A percentile compares a stretch with the other conserved stretches of the same genome.
phyloP scores from a whole-genome alignment of 2,797 vertebrate genomes.

The Sebastes oblongus region DNA sequence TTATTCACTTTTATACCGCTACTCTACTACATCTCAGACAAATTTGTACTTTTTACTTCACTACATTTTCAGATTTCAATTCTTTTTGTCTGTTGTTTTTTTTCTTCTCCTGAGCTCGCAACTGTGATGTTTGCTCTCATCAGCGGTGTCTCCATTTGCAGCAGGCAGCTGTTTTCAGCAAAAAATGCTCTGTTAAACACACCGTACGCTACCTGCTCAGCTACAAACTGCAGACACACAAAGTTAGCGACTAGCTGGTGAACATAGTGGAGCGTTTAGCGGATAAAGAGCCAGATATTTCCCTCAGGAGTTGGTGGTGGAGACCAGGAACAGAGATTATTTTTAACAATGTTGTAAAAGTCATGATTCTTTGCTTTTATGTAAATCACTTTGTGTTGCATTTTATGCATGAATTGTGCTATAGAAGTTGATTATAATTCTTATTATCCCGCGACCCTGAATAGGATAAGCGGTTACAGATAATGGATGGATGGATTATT shows the following conservation, averaged over 20 bases:
- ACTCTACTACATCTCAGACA: neutral
- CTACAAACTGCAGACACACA: neutral
- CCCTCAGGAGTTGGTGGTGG: neutral
- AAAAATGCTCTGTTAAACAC: neutral
- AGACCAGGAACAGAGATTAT: neutral
- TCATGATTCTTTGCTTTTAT: too few relatives aligned
- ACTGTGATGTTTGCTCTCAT: neutral
- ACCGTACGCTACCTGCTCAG: neutral
- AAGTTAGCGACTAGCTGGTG: neutral
- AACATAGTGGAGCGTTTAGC: neutral
- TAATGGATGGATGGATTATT: neutral
- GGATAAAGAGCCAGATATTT: neutral
- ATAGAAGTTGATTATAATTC: neutral
- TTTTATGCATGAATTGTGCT: neutral
- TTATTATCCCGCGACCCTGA: too few relatives aligned
- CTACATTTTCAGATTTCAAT: neutral
- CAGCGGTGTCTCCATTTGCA: neutral
- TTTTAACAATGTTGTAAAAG: neutral
- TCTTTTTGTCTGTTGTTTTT: neutral
- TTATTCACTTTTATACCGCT: neutral
- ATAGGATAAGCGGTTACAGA: too few relatives aligned
- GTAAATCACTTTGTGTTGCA: neutral
- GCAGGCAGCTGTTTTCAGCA: neutral
- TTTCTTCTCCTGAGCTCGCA: rapidly evolving
- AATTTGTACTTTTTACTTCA: neutral